Percentiles rank a stretch among this genome's conserved stretches.
phyloP scores from a whole-genome alignment of 2,888 invertebrate genomes.

The Neoitamus cyanurus region DNA sequence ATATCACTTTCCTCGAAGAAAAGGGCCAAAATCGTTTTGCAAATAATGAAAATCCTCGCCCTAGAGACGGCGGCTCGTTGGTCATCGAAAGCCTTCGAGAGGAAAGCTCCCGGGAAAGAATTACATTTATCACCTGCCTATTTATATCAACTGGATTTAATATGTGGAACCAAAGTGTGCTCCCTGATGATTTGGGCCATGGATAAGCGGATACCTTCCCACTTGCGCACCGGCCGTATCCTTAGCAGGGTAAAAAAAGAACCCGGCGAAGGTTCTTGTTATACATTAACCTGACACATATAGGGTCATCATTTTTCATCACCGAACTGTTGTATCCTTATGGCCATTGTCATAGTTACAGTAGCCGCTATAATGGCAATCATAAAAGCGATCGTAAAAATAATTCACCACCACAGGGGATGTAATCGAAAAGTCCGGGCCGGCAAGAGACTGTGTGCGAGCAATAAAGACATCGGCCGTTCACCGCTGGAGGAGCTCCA shows the following conservation, averaged over 20 bases:
- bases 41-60: not conserved
- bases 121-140: slow-evolving; percentile 16
- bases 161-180: not conserved
- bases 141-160: slow-evolving; percentile 23
- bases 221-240: not conserved
- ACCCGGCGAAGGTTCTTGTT: slow-evolving; percentile 2
- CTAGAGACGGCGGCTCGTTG: not conserved
- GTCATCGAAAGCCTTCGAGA: not conserved
- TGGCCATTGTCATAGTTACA: slow-evolving; percentile 42
- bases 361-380: slow-evolving; percentile 44
- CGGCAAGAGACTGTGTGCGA: slow-evolving; percentile 6
- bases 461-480: slow-evolving; percentile 40
- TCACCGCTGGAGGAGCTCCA: not conserved
- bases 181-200: not conserved
- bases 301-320: slow-evolving; percentile 45
- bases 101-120: not conserved
- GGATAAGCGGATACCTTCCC: slow-evolving; percentile 3
- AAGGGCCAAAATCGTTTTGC: not conserved
- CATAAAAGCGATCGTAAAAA: slow-evolving; percentile 44
- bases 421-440: slow-evolving; percentile 24
- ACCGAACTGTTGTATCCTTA: slow-evolving; percentile 40
- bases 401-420: slow-evolving; percentile 42
- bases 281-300: slow-evolving; percentile 43
- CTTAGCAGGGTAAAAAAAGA: not conserved
- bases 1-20: not conserved